Evolutionary conservation across 92 coral and sea anemone genomes (phyloP).

Genomic region (Nematostella vectensis): DNA sequence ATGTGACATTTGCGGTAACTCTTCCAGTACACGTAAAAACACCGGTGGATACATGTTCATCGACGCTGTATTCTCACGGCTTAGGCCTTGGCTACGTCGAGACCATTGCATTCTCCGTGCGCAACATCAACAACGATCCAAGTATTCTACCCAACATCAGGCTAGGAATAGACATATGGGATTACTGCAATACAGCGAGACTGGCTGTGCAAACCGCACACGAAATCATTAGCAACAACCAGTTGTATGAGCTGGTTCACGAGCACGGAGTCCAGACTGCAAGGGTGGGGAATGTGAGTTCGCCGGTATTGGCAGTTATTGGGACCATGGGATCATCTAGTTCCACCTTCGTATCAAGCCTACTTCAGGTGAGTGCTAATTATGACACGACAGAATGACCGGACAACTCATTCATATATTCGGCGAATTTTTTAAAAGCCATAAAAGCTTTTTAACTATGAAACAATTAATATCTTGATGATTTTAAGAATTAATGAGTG

Average conservation of each 20-base stretch:
- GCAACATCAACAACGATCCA: slow-evolving; percentile 41
- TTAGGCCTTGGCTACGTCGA: slow-evolving; percentile 72
- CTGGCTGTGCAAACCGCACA: slow-evolving; percentile 48
- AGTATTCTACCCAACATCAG: slow-evolving; percentile 36
- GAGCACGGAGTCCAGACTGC: not conserved
- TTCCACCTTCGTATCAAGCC: slow-evolving; percentile 35
- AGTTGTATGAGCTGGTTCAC: slow-evolving; percentile 23
- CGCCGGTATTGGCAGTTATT: slow-evolving; percentile 42
- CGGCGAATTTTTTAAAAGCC: too few relatives aligned
- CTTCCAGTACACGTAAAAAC: slow-evolving; percentile 51
- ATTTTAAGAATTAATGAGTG: too few relatives aligned
- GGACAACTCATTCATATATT: too few relatives aligned
- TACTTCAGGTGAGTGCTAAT: slow-evolving; percentile 38
- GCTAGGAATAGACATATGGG: slow-evolving; percentile 57
- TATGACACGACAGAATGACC: too few relatives aligned
- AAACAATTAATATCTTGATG: too few relatives aligned
- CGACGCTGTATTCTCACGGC: slow-evolving; percentile 26
- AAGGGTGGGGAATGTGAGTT: slow-evolving; percentile 8
- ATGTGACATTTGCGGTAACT: slow-evolving; percentile 52
- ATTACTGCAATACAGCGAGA: slow-evolving; percentile 51
- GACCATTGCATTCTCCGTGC: slow-evolving; percentile 49
- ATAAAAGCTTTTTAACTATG: too few relatives aligned
- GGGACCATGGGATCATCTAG: slow-evolving; percentile 62
- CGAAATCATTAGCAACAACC: slow-evolving; percentile 38
- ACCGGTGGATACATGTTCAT: slow-evolving; percentile 35